Conservation (phyloP, 2,888 invertebrate genomes). For the Anoplius nigerrimus region DNA sequence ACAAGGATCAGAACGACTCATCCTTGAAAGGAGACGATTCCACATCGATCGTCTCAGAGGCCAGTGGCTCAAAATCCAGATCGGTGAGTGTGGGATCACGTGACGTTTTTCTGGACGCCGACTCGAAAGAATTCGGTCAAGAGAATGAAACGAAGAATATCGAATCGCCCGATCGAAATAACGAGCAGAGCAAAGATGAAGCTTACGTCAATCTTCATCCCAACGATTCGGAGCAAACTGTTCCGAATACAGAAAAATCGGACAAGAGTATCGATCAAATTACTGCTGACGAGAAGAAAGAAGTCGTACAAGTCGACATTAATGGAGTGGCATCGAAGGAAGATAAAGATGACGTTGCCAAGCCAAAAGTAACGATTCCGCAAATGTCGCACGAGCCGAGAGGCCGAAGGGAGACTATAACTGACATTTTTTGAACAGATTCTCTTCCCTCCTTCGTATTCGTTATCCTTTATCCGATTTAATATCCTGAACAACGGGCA, state of each 20-base stretch:
- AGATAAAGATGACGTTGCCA: neutral
- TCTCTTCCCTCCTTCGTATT: constrained; percentile 19
- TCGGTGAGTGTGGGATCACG: constrained; percentile 61
- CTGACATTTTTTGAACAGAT: constrained; percentile 38
- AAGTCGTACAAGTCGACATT: too few species aligned
- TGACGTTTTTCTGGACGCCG: constrained; percentile 33
- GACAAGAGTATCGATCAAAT: neutral
- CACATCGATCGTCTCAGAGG: constrained; percentile 42
- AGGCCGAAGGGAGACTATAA: constrained; percentile 33
- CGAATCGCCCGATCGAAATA: neutral
- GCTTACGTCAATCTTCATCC: neutral
- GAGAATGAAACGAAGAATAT: neutral
- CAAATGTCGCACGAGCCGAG: constrained; percentile 59
- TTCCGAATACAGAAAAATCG: neutral
- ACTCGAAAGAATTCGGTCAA: neutral
- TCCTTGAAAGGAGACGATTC: constrained; percentile 43
- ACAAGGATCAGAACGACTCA: constrained; percentile 56
- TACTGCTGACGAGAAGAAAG: too few species aligned
- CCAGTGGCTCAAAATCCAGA: constrained; percentile 51
- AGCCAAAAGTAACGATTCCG: constrained; percentile 33
- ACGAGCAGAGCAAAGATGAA: neutral
- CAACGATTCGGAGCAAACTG: neutral
- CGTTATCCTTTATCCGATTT: constrained; percentile 17
- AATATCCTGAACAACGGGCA: constrained; percentile 34
- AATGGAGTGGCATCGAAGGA: neutral